These are phyloP conservation scores for Meteorus sp. DNA, from an alignment of 1,140 invertebrate genomes.

Conservation along the genomic window DNA sequence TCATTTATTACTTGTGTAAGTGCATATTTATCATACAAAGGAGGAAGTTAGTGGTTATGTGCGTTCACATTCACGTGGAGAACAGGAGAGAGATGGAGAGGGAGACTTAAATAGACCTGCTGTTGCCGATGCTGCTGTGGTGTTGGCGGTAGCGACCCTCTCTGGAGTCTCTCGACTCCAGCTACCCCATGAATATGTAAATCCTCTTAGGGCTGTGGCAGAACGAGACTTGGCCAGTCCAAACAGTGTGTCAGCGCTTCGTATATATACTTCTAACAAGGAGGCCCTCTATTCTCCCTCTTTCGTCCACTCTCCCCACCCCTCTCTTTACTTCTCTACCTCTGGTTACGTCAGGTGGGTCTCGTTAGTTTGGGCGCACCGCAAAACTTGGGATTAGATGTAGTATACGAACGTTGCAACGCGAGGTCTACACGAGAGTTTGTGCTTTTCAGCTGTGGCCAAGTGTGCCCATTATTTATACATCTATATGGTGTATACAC, in stretches of 20 bases:
- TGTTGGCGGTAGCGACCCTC: background rate
- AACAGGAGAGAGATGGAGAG: no score
- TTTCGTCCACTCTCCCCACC: no score
- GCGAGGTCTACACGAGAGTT: background rate
- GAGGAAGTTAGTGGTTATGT: no score
- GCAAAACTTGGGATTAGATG: background rate
- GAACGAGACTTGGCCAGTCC: conserved; percentile 2
- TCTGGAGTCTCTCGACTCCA: background rate
- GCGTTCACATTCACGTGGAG: no score
- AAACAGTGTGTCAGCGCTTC: background rate
- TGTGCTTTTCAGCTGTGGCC: background rate
- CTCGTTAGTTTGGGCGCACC: background rate
- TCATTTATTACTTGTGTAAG: no score
- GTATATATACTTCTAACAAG: background rate
- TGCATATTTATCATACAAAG: no score
- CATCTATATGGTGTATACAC: background rate
- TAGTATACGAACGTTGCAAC: background rate
- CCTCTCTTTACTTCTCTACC: no score
- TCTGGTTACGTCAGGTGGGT: conserved; percentile 9
- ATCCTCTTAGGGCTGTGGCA: conserved; percentile 3
- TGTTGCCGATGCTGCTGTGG: no score
- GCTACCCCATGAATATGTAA: conserved; percentile 13
- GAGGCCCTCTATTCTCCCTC: conserved; percentile 4
- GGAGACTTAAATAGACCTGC: conserved; percentile 2
- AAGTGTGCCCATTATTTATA: background rate